These are phyloP conservation scores for Anagyrus pseudococci DNA, from an alignment of 2,888 invertebrate genomes.

Conservation along the genomic window DNA sequence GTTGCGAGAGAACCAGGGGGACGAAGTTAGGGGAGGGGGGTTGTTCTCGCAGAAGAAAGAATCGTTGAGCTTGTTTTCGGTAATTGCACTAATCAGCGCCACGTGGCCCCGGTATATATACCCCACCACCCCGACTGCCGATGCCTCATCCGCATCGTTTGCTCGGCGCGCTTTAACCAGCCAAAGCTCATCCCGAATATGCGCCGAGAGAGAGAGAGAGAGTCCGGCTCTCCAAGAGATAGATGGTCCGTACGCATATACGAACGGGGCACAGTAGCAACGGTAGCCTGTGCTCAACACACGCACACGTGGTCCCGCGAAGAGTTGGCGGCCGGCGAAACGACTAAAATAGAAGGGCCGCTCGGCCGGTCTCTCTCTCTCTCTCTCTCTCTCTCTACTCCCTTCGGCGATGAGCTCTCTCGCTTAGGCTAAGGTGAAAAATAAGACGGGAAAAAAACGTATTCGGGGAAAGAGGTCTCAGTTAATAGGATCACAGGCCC, in stretches of 20 bases:
- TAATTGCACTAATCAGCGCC: constrained; percentile 60
- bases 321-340: constrained; percentile 5
- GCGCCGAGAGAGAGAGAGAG: too few relatives aligned
- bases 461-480: constrained; percentile 52
- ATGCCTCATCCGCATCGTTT: too few relatives aligned
- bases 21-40: constrained; percentile 2
- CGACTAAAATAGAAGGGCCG: constrained; percentile 48
- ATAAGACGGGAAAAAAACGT: constrained; percentile 40
- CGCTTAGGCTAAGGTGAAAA: constrained; percentile 26
- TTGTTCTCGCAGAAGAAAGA: neutral
- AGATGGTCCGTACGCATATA: too few relatives aligned
- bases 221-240: too few relatives aligned
- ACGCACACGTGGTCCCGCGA: too few relatives aligned
- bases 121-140: too few relatives aligned
- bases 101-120: constrained; percentile 48
- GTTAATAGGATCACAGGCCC: constrained; percentile 54
- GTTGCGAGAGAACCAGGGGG: neutral
- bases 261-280: too few relatives aligned
- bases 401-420: neutral
- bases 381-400: too few relatives aligned
- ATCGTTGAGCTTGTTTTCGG: constrained; percentile 40
- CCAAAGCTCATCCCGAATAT: too few relatives aligned
- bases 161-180: too few relatives aligned
- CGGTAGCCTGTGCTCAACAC: too few relatives aligned
- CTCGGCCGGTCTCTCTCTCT: too few relatives aligned